These are phyloP conservation scores for Drosophila tripunctata DNA, from an alignment of 2,888 invertebrate genomes.

Conservation along the genomic window DNA sequence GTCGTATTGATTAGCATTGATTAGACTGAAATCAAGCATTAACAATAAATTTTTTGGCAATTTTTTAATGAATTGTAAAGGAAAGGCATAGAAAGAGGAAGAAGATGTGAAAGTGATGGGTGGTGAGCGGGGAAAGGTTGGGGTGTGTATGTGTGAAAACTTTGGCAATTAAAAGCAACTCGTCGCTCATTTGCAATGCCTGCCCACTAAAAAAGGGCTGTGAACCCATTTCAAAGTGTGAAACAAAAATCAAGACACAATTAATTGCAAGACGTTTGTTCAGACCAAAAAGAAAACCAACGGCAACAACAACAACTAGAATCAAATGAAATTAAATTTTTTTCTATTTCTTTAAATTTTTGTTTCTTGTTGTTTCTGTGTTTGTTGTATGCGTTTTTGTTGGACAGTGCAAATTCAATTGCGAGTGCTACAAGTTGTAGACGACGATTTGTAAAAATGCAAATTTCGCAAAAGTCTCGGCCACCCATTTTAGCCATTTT, in stretches of 20 bases:
- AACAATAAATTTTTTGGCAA: too few species aligned
- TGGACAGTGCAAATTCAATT: constrained; percentile 54
- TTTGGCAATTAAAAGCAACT: constrained; percentile 69
- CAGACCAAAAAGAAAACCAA: constrained; percentile 17
- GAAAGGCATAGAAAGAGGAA: too few species aligned
- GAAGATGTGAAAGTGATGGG: too few species aligned
- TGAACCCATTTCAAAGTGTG: constrained; percentile 66
- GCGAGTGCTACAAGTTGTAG: constrained; percentile 61
- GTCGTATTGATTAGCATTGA: too few species aligned
- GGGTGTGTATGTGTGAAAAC: constrained; percentile 46
- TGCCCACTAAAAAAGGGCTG: constrained; percentile 29
- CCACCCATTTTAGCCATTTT: constrained; percentile 32
- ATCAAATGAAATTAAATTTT: constrained; percentile 61
- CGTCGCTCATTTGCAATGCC: constrained; percentile 57
- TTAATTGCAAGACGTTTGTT: constrained; percentile 74
- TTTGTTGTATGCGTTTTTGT: constrained; percentile 21
- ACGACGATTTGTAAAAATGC: constrained; percentile 73
- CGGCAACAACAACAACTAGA: background rate
- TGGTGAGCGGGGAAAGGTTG: too few species aligned
- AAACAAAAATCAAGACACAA: constrained; percentile 73
- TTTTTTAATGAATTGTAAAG: too few species aligned
- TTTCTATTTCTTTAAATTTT: constrained; percentile 5
- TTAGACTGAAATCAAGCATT: too few species aligned
- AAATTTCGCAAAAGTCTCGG: constrained; percentile 53
- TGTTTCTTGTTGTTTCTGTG: background rate